Conservation (phyloP, 1,140 invertebrate species). For the Eumeta japonica region DNA sequence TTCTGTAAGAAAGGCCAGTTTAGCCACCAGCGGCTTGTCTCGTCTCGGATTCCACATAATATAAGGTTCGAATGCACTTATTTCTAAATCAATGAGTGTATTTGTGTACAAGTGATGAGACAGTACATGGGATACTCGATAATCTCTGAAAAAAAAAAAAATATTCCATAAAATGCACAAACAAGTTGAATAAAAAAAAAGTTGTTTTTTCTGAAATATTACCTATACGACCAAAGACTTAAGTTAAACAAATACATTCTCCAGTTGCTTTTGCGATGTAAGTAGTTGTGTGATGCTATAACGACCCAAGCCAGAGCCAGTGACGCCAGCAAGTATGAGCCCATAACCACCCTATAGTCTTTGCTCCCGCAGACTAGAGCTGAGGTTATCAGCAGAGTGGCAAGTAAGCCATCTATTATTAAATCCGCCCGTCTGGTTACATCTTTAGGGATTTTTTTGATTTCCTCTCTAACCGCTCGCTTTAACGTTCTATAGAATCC, state of each 20-base stretch:
- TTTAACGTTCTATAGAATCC: slow-evolving; percentile 72
- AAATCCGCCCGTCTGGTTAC: slow-evolving; percentile 17
- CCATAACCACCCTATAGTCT: slow-evolving; percentile 24
- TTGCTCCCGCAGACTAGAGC: slow-evolving; percentile 26
- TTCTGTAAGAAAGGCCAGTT: slow-evolving; percentile 28
- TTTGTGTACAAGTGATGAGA: slow-evolving; percentile 83
- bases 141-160: slow-evolving; percentile 60
- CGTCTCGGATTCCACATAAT: slow-evolving; percentile 65
- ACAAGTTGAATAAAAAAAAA: no score
- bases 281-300: slow-evolving; percentile 75
- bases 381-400: slow-evolving; percentile 21
- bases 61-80: slow-evolving; percentile 70
- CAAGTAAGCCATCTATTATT: slow-evolving; percentile 31
- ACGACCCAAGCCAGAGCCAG: slow-evolving; percentile 59
- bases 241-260: slow-evolving; percentile 81
- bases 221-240: slow-evolving; percentile 64
- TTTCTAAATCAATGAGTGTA: slow-evolving; percentile 74
- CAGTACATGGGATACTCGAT: slow-evolving; percentile 73
- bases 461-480: slow-evolving; percentile 52
- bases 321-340: slow-evolving; percentile 28
- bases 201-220: no score
- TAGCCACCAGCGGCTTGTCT: slow-evolving; percentile 23
- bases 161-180: no score
- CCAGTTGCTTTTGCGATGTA: slow-evolving; percentile 77
- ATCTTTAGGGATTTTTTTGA: slow-evolving; percentile 44